Evolutionary conservation across 1,140 invertebrate genomes (phyloP), one percentile per base, ranked within the genome.

Genomic region (Temnothorax nylanderi): DNA sequence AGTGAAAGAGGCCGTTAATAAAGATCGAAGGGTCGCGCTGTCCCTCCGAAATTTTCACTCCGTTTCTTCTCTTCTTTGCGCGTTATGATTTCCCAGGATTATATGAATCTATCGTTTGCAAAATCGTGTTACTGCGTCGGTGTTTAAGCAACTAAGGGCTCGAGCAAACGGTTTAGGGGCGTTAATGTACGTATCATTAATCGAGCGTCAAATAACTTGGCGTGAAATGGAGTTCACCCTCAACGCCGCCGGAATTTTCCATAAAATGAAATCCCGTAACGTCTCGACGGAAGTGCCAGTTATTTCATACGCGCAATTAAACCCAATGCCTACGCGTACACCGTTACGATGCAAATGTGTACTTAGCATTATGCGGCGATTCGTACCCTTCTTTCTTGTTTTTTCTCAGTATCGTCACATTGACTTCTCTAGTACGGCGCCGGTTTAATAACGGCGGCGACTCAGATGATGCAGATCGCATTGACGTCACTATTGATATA

Each of bases 171-270:
- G 60, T 90, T 92, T 91, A 88, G 87, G 90, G 69, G 85, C 49
- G 85, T 90, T 90, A 89, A 91, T 89, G 89, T 89, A 77, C 89
- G 89, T 91, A 86, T 86, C 87, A 91, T 91, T 91, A 91, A 91
- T 91, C 90, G 90, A 91, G 90, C 90, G 87, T 91, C 89, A 89
- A 91, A 91, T 91, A 91, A 91, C 90, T 90, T 67, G 44, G 84
- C 47, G 21, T 76, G 90, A 90, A 91, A 90, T 91, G 89, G 80
- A 91, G 77, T 58, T 78, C 49, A 80, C 49, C 87, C 84, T 88
- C 84, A 18, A 47, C 26, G 3, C 3, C n/a, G 74, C 82, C 82
- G 87, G 89, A 91, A 90, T 90, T 90, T 91, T 88, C 87, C 89
- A 18, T 86, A 90, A 72, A 80, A 60, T 84, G 69, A 84, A 84